phyloP scores from a whole-genome alignment of 2,797 vertebrate genomes.

The Lateolabrax maculatus region DNA sequence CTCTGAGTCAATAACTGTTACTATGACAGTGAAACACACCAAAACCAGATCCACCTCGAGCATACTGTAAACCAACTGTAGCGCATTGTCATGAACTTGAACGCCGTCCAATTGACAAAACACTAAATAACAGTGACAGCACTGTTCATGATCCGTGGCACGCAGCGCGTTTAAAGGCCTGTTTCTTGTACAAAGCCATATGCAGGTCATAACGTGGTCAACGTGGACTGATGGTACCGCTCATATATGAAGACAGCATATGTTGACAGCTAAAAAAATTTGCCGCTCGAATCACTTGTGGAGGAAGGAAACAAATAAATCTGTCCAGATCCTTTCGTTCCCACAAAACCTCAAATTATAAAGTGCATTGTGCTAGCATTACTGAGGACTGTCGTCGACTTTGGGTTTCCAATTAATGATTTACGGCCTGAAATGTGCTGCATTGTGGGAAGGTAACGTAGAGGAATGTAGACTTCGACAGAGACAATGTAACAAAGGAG shows the following conservation, averaged over 20 bases:
- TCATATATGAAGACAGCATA: conserved; percentile 31
- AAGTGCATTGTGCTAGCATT: conserved; percentile 59
- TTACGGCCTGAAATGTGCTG: conserved; percentile 64
- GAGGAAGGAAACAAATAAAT: conserved; percentile 63
- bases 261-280: conserved; percentile 51
- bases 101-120: conserved; percentile 29
- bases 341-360: conserved; percentile 66
- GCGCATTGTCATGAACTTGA: conserved; percentile 3
- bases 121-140: conserved; percentile 31
- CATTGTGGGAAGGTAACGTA: conserved; percentile 58
- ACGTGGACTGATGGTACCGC: conserved; percentile 21
- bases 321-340: conserved; percentile 31
- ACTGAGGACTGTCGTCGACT: conserved; percentile 54
- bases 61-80: neutral
- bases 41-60: neutral
- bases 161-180: conserved; percentile 27
- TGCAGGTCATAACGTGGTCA: conserved; percentile 41
- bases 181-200: conserved; percentile 31
- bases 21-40: neutral
- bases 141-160: conserved; percentile 44
- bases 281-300: conserved; percentile 41
- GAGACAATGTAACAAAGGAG: conserved; percentile 36
- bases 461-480: conserved; percentile 65
- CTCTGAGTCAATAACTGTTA: neutral
- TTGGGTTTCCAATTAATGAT: conserved; percentile 76